Conservation (phyloP, 2,113 vertebrate species). For the Sciurus niger region DNA sequence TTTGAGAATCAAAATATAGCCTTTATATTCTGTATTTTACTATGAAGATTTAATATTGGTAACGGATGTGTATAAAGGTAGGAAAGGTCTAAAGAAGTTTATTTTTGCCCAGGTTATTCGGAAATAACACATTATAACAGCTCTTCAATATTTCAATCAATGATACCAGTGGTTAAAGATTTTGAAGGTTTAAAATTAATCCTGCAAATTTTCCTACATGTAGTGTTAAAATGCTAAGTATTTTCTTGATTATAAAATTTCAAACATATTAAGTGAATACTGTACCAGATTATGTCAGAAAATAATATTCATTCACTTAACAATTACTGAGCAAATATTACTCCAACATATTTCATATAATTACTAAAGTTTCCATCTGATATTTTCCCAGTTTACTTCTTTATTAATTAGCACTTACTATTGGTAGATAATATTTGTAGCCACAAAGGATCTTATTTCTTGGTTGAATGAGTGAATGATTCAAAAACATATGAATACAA, state of each 20-base stretch:
- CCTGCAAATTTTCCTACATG: not conserved
- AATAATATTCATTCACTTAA: constrained; percentile 10
- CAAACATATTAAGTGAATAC: constrained; percentile 1
- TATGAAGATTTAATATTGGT: constrained; percentile 18
- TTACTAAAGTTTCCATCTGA: not conserved
- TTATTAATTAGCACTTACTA: not conserved
- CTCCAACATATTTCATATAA: not conserved
- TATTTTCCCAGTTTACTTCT: not conserved
- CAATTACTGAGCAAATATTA: not conserved
- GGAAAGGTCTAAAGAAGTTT: not conserved
- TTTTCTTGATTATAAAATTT: not conserved
- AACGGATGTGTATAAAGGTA: not conserved
- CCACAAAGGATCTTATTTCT: not conserved
- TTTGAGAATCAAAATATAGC: not conserved
- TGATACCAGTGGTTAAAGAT: not conserved
- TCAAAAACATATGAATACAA: not conserved
- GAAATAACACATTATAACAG: not conserved
- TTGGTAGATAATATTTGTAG: not conserved
- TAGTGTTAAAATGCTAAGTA: not conserved
- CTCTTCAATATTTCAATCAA: constrained; percentile 19
- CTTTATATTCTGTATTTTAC: constrained; percentile 15
- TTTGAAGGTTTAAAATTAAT: constrained; percentile 36
- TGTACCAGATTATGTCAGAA: not conserved
- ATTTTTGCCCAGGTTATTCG: not conserved
- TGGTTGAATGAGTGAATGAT: constrained; percentile 13